These are phyloP conservation scores for Bombus superbus DNA, from an alignment of 1,140 invertebrate species.

Conservation along the genomic window DNA sequence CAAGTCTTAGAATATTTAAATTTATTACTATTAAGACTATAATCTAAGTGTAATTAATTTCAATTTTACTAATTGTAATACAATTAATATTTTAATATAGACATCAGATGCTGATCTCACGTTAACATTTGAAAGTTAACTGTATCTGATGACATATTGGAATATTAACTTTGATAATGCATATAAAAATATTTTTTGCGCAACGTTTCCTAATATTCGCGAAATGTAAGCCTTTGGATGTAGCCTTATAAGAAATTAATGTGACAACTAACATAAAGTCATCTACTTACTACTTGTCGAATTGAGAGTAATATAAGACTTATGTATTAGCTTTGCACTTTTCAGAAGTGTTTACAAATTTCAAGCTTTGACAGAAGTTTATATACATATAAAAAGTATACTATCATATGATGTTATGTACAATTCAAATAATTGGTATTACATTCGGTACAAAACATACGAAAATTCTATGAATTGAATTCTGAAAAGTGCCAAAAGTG, in stretches of 20 bases:
- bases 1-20: conserved; percentile 58
- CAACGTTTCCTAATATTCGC: conserved; percentile 60
- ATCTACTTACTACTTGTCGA: conserved; percentile 35
- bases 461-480: conserved; percentile 33
- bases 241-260: conserved; percentile 54
- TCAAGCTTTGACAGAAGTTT: conserved; percentile 12
- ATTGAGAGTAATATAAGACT: conserved; percentile 44
- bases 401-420: conserved; percentile 19
- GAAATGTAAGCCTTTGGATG: conserved; percentile 45
- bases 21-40: conserved; percentile 51
- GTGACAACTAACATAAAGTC: conserved; percentile 47
- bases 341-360: conserved; percentile 42
- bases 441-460: conserved; percentile 6
- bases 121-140: conserved; percentile 68
- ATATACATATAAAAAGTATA: conserved; percentile 31
- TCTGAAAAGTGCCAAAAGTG: conserved; percentile 52
- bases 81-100: conserved; percentile 66
- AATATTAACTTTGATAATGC: conserved; percentile 49
- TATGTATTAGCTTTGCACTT: conserved; percentile 39
- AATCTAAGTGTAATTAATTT: conserved; percentile 55
- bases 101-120: conserved; percentile 69
- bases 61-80: conserved; percentile 43
- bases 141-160: conserved; percentile 66
- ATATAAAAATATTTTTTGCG: conserved; percentile 55
- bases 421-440: conserved; percentile 43